Base-by-base conservation (phyloP, 2,113 vertebrate genomes). In the Takifugu bimaculatus region DNA sequence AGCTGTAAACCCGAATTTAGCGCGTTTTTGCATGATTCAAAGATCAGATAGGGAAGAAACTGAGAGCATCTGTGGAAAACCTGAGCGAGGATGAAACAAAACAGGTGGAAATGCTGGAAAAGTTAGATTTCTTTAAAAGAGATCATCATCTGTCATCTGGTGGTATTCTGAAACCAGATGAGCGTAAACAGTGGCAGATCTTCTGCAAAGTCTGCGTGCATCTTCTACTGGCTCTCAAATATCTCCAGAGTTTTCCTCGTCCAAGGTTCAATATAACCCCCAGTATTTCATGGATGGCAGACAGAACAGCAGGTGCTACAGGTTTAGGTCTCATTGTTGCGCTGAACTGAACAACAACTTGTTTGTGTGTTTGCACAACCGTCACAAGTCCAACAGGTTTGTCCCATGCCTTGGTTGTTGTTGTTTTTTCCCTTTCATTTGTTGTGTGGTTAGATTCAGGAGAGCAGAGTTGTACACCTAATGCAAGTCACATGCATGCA, bases 361-460 rank as follows among this genome's bases (percentile, higher is more conserved):
- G 43, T 59, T 60, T 66, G 54, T 64, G 3, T 75, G 58, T 9
- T 0, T 42, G 50, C 65, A 54, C 25, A 12, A 42, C 50, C 4
- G n/a, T 50, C 63, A 70, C 47, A 48, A 71, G 81, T 80, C 77
- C 72, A 65, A 49, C 35, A 45, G 6, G 6, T 62, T 52, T 50
- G 26, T 48, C 52, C 28, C 35, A 20, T 6, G 49, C 1, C 43
- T 20, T 20, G 20, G 35, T 11, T 28, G 29, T 32, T 32, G 29
- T 32, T 32, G 5, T 32, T 5, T 3, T 29, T 5, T 10, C 61
- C 62, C 68, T 76, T 54, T 53, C 27, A 63, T 54, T 3, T 39
- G 15, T 20, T 44, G 26, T 49, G 25, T 2, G 20, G 20, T 20
- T 20, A 20, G 20, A 20, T 20, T 20, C 57, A 52, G 61, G 13